Conservation (phyloP, 2,888 invertebrate species). For the Ornithoptera priamus region DNA sequence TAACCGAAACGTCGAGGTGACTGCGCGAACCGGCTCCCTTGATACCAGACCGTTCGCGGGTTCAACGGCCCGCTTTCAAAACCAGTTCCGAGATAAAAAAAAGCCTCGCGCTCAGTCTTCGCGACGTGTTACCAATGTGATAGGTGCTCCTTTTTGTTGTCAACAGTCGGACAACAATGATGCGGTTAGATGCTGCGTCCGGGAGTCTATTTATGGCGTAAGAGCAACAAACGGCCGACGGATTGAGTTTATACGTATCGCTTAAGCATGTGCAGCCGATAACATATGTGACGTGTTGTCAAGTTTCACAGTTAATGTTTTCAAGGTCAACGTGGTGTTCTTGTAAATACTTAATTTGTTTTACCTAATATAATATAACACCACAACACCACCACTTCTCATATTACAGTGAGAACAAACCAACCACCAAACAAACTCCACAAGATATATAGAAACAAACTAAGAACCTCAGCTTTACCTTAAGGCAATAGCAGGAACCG, state of each 20-base stretch:
- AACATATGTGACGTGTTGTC: constrained; percentile 18
- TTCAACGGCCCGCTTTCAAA: constrained; percentile 72
- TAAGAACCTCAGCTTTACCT: no score
- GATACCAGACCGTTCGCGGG: constrained; percentile 61
- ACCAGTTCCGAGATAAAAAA: constrained; percentile 63
- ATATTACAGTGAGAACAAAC: no score
- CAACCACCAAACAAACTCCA: no score
- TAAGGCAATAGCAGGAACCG: no score
- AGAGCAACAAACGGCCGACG: constrained; percentile 36
- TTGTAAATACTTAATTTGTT: no score
- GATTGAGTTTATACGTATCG: constrained; percentile 28
- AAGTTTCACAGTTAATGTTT: constrained; percentile 18
- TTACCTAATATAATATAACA: no score
- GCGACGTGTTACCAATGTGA: constrained; percentile 40
- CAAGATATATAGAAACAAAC: no score
- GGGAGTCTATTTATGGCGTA: constrained; percentile 43
- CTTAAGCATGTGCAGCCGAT: no score
- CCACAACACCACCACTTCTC: no score
- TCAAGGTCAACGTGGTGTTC: constrained; percentile 18
- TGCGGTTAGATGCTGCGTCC: constrained; percentile 41
- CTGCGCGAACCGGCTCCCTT: constrained; percentile 46
- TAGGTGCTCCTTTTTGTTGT: constrained; percentile 41
- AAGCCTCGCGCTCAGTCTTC: constrained; percentile 43
- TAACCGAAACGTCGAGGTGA: constrained; percentile 39
- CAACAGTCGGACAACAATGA: constrained; percentile 48